A percentile compares a stretch with the other conserved stretches of the same genome.
phyloP scores from a whole-genome alignment of 2,888 invertebrate species.

The Andrena marginata region DNA sequence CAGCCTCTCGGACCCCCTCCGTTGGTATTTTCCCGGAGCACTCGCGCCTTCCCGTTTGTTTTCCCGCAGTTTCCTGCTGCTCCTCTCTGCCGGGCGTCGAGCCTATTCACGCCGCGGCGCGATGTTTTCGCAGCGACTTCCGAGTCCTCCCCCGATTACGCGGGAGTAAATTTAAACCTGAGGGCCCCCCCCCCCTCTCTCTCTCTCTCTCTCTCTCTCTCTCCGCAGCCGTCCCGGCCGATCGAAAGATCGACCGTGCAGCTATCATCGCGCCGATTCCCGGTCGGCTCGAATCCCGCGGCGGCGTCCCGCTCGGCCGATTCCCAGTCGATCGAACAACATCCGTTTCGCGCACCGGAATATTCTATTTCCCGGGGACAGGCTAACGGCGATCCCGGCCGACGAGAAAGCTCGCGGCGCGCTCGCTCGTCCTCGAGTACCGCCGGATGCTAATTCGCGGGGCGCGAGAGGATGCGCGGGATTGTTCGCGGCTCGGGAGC shows the following conservation, averaged over 20 bases:
- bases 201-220: too few relatives aligned
- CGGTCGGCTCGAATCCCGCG: slow-evolving; percentile 9
- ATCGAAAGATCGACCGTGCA: neutral
- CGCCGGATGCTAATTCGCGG: neutral
- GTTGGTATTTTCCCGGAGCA: slow-evolving; percentile 25
- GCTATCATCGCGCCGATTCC: neutral
- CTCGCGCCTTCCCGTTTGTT: slow-evolving; percentile 53
- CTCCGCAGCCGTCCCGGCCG: neutral
- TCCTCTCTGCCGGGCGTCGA: neutral
- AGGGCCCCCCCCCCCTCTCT: neutral
- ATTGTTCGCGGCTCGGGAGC: slow-evolving; percentile 31
- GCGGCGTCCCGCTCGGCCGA: slow-evolving; percentile 19
- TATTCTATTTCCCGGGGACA: slow-evolving; percentile 27
- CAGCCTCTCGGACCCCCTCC: neutral
- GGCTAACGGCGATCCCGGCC: slow-evolving; percentile 14
- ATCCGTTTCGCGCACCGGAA: slow-evolving; percentile 28
- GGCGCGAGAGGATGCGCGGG: neutral
- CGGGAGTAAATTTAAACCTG: slow-evolving; percentile 7
- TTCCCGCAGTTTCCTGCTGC: slow-evolving; percentile 50
- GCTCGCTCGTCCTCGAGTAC: neutral
- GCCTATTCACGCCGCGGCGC: slow-evolving; percentile 3
- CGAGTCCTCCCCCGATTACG: slow-evolving; percentile 2
- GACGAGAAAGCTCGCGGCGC: slow-evolving; percentile 26
- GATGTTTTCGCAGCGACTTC: slow-evolving; percentile 22
- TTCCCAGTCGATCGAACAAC: slow-evolving; percentile 27